Conservation (phyloP, 2,113 vertebrate genomes). For the Charina bottae region DNA sequence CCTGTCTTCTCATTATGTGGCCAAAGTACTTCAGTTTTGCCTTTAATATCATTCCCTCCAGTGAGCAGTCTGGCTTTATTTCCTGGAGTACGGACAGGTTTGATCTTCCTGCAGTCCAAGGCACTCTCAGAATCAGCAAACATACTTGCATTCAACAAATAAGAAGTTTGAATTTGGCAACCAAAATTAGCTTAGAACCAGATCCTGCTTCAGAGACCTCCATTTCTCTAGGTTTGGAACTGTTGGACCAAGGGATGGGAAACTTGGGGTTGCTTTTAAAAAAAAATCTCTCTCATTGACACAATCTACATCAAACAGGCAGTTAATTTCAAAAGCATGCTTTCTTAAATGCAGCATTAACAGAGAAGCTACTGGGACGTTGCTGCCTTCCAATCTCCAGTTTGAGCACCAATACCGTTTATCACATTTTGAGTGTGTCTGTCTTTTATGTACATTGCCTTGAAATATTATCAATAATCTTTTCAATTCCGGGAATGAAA, state of each 20-base stretch:
- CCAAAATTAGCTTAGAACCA: background rate
- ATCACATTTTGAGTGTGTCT: conserved; percentile 18
- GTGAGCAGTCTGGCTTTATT: too few relatives aligned
- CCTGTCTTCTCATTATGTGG: too few relatives aligned
- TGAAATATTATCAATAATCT: conserved; percentile 30
- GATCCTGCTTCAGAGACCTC: background rate
- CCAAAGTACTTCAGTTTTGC: too few relatives aligned
- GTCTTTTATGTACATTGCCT: conserved; percentile 23
- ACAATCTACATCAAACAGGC: background rate
- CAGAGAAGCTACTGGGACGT: background rate
- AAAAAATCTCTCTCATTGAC: background rate
- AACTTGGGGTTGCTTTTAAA: background rate
- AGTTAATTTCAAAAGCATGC: background rate
- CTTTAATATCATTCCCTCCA: too few relatives aligned
- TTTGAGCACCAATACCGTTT: conserved; percentile 27
- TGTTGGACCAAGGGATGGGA: background rate
- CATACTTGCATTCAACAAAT: background rate
- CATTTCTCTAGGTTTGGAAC: background rate
- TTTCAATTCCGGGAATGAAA: conserved; percentile 21
- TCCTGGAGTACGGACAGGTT: too few relatives aligned
- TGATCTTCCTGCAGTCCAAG: too few relatives aligned
- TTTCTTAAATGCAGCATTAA: conserved; percentile 21
- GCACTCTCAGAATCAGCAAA: too few relatives aligned
- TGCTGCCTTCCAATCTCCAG: background rate
- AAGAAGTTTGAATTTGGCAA: background rate